Conservation (phyloP, 1,140 invertebrate species). For the Brachionus manjavacas region DNA sequence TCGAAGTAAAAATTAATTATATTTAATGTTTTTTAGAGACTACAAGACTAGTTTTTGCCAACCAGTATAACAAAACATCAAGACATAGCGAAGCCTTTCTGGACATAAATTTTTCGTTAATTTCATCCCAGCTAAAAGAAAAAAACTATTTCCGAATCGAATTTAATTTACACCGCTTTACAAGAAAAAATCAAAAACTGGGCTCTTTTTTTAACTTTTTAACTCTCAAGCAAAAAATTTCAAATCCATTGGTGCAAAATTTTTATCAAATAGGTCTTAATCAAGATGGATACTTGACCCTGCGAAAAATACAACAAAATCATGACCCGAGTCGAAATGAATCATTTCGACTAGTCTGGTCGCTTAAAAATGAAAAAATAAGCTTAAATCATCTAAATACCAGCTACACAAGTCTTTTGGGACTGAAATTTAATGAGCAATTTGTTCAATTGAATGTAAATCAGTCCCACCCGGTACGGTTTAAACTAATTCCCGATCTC, state of each 20-base stretch:
- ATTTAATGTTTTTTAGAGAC: background rate
- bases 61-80: background rate
- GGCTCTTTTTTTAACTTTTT: background rate
- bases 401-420: background rate
- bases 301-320: background rate
- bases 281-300: background rate
- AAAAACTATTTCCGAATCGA: background rate
- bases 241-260: background rate
- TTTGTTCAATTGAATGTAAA: background rate
- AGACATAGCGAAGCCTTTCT: background rate
- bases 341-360: background rate
- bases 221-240: background rate
- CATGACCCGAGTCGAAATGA: background rate
- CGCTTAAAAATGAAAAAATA: slow-evolving; percentile 5
- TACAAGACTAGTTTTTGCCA: background rate
- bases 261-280: background rate
- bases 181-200: background rate
- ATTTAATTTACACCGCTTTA: slow-evolving; percentile 1
- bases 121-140: background rate
- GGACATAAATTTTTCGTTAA: background rate
- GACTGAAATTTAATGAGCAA: background rate
- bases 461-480: background rate
- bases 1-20: background rate
- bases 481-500: background rate
- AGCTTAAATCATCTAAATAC: slow-evolving; percentile 1